Evolutionary conservation across 2,113 vertebrate species (phyloP), one percentile per base, ranked within the genome.

Genomic region (Anarhynchus alexandrinus): DNA sequence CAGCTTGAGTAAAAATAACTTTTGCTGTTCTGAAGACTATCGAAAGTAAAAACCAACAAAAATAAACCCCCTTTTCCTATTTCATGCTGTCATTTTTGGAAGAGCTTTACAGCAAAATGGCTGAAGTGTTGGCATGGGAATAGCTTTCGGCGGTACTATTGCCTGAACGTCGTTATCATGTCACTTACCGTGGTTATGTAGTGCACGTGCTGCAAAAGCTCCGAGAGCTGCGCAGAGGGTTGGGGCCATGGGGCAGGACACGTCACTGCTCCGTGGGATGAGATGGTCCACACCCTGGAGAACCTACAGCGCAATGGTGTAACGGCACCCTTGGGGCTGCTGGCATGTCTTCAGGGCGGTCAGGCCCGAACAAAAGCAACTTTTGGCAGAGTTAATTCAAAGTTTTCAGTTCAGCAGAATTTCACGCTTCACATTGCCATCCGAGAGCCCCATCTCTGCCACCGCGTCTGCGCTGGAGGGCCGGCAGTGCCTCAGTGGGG

Each of bases 181-280:
- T 32, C 72, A 34, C 80, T 42, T 17, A 12, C 0, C 55, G 52
- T 1, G 1, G 40, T 40, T 36, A 34, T 1, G 1, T 4, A 32
- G 42, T 2, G 21, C 45, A 19, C 0, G 5, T 34, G 38, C 47
- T 84, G 73, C 81, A 42, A 20, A 14, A 59, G 36, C 59, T 49
- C 67, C 58, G 20, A 3, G 2, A 69, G 67, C 67, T 15, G 11
- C 2, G 0, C 1, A 4, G 5, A 42, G 43, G 54, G 23, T 7
- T 23, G 15, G 47, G 42, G 58, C 58, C 54, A 32, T 1, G 11
- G 67, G 43, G 55, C 49, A 82, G 27, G 74, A 36, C 43, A 69
- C 0, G 1, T 40, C 70, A 11, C 59, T 47, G 34, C 34, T 47
- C 74, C 6, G 2, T 3, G 64, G 51, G 25, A 40, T 54, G 19